Evolutionary conservation across 2,113 vertebrate genomes (phyloP).

Genomic region (Notarius lentiginosus): DNA sequence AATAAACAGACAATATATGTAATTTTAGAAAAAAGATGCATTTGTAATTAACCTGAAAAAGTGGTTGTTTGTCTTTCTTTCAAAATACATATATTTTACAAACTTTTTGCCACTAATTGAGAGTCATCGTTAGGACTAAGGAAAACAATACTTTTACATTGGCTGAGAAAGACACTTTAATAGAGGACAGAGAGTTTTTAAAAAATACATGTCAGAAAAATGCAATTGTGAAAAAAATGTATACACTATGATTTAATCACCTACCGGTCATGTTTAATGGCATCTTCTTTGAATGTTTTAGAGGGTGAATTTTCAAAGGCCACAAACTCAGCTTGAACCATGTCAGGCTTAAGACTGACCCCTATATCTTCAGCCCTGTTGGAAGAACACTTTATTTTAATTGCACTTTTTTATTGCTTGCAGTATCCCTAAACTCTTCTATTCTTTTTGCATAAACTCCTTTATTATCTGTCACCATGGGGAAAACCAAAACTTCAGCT

Average conservation of each 20-base stretch:
- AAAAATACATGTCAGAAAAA: neutral
- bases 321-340: conserved; percentile 81
- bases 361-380: conserved; percentile 57
- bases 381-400: conserved; percentile 10
- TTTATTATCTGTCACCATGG: neutral
- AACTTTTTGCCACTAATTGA: no score
- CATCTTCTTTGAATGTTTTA: conserved; percentile 18
- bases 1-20: conserved; percentile 44
- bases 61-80: no score
- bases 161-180: neutral
- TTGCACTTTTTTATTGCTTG: neutral
- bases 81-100: no score
- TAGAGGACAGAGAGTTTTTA: neutral
- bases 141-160: no score
- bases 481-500: neutral
- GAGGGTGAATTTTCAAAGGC: conserved; percentile 35
- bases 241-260: neutral
- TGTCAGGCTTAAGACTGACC: conserved; percentile 77
- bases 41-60: neutral
- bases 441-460: neutral
- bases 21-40: neutral
- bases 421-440: neutral
- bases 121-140: no score
- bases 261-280: conserved; percentile 37
- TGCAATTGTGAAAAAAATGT: neutral